A percentile compares a stretch with the other conserved stretches of the same genome.
phyloP scores from a whole-genome alignment of 2,888 invertebrate genomes.

The Endomychus coccineus region DNA sequence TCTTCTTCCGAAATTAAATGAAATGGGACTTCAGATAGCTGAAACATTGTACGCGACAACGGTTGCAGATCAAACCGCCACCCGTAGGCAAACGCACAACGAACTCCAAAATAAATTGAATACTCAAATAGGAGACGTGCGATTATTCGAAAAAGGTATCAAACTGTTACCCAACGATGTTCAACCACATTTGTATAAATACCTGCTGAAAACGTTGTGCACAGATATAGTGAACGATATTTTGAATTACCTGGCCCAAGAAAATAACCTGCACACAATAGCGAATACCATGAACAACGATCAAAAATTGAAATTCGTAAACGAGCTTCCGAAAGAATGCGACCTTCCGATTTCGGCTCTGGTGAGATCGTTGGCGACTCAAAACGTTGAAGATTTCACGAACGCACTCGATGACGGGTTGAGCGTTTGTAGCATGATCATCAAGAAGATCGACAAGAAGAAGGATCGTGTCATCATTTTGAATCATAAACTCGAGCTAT shows the following conservation, averaged over 20 bases:
- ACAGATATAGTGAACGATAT: slow-evolving; percentile 75
- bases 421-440: slow-evolving; percentile 65
- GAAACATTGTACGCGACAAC: slow-evolving; percentile 68
- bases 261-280: slow-evolving; percentile 55
- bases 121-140: slow-evolving; percentile 63
- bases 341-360: slow-evolving; percentile 58
- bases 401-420: slow-evolving; percentile 65
- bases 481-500: slow-evolving; percentile 72
- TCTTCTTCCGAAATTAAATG: slow-evolving; percentile 65
- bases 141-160: slow-evolving; percentile 74
- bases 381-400: slow-evolving; percentile 72
- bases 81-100: slow-evolving; percentile 68
- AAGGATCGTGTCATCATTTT: slow-evolving; percentile 70
- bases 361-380: slow-evolving; percentile 61
- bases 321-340: slow-evolving; percentile 61
- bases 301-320: slow-evolving; percentile 62
- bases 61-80: slow-evolving; percentile 61
- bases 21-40: slow-evolving; percentile 55
- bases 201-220: slow-evolving; percentile 76
- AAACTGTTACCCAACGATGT: slow-evolving; percentile 54
- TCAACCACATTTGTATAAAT: slow-evolving; percentile 67
- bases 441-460: slow-evolving; percentile 86
- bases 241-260: slow-evolving; percentile 69
- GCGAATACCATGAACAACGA: slow-evolving; percentile 55
- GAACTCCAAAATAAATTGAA: slow-evolving; percentile 79